Conservation (phyloP, 1,140 invertebrate species). For the Ptiloglossa arizonensis region DNA sequence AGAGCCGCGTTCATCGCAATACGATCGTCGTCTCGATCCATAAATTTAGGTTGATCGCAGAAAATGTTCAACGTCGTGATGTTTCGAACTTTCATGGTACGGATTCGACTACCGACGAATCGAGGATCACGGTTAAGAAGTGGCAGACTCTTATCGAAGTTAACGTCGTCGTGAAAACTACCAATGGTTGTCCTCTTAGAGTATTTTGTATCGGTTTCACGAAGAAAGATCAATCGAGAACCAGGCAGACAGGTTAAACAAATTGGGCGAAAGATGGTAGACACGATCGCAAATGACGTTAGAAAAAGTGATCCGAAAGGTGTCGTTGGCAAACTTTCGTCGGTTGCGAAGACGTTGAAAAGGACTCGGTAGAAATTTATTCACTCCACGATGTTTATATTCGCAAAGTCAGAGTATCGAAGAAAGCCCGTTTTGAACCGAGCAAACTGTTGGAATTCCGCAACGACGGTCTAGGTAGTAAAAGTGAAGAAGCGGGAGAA, state of each 20-base stretch:
- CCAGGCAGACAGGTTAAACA: constrained; percentile 96
- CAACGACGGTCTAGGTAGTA: constrained; percentile 90
- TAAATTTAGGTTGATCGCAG: constrained; percentile 98
- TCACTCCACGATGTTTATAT: constrained; percentile 99
- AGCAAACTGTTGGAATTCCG: constrained; percentile 98
- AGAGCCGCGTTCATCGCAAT: constrained; percentile 23
- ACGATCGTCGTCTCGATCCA: constrained; percentile 80
- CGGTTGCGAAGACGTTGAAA: constrained; percentile 99
- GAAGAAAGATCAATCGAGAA: constrained; percentile 95
- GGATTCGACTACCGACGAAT: constrained; percentile 99
- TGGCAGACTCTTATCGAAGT: constrained; percentile 99
- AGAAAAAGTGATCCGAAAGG: constrained; percentile 94
- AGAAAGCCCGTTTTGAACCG: constrained; percentile 98
- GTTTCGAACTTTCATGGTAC: constrained; percentile 99
- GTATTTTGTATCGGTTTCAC: constrained; percentile 99
- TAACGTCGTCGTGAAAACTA: constrained; percentile 98
- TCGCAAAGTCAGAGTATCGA: constrained; percentile 99
- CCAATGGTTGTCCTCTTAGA: constrained; percentile 97
- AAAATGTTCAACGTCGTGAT: constrained; percentile 97
- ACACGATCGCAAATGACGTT: constrained; percentile 96
- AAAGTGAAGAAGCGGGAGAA: constrained; percentile 89
- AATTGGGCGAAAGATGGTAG: constrained; percentile 98
- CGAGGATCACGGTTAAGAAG: constrained; percentile 99
- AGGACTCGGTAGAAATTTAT: constrained; percentile 97
- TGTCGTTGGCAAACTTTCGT: constrained; percentile 97